phyloP scores from a whole-genome alignment of 2,113 vertebrate genomes.

The Actinemys pallida region DNA sequence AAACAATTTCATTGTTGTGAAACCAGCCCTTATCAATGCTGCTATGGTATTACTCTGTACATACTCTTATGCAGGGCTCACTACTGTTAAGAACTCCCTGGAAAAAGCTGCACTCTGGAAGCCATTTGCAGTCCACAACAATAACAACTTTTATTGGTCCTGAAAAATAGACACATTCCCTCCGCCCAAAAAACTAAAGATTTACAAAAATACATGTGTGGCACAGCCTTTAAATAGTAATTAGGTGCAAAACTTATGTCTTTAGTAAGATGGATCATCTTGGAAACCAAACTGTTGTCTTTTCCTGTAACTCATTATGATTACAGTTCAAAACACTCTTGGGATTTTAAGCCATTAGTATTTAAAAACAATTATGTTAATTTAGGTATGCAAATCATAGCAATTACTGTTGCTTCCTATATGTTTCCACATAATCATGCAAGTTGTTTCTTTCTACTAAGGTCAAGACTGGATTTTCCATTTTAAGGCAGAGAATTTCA shows the following conservation, averaged over 20 bases:
- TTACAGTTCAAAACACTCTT: slow-evolving; percentile 49
- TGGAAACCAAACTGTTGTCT: slow-evolving; percentile 55
- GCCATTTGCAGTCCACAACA: background rate
- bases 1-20: background rate
- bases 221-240: slow-evolving; percentile 26
- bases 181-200: background rate
- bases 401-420: slow-evolving; percentile 65
- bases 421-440: slow-evolving; percentile 56
- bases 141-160: background rate
- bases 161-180: background rate
- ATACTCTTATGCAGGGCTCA: background rate
- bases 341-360: slow-evolving; percentile 61
- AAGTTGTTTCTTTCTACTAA: slow-evolving; percentile 32
- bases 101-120: background rate
- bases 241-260: slow-evolving; percentile 49
- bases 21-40: background rate
- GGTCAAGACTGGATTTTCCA: slow-evolving; percentile 45
- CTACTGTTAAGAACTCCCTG: background rate
- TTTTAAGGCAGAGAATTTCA: slow-evolving; percentile 10
- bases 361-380: slow-evolving; percentile 72
- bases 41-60: too few species aligned
- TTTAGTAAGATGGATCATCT: slow-evolving; percentile 36
- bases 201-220: background rate
- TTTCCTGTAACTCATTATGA: slow-evolving; percentile 56
- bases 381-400: slow-evolving; percentile 45